A percentile compares a stretch with the other conserved stretches of the same genome.
Evolutionary conservation across 1,140 invertebrate species (phyloP).

Genomic region (Pachypeltis micranthus): DNA sequence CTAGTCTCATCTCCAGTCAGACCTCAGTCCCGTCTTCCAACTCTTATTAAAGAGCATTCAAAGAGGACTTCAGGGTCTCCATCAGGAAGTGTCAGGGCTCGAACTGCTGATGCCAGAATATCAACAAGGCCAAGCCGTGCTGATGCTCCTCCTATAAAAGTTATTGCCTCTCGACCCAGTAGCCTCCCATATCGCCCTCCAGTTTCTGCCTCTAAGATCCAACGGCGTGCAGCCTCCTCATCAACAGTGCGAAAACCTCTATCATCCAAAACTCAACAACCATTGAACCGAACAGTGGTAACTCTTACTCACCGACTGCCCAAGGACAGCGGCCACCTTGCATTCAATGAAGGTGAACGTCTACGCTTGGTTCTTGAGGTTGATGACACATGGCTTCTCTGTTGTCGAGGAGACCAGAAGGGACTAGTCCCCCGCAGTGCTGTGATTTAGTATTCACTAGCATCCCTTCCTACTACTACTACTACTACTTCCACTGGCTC

Average conservation of each 20-base stretch:
- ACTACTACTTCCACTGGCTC: background rate
- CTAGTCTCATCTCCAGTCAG: constrained; percentile 46
- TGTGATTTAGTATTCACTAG: constrained; percentile 40
- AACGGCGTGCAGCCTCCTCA: constrained; percentile 22
- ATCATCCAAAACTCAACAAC: background rate
- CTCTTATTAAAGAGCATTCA: constrained; percentile 21
- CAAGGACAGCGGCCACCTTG: constrained; percentile 62
- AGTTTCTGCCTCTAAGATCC: constrained; percentile 3
- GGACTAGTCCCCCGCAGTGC: constrained; percentile 62
- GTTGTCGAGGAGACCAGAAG: constrained; percentile 61
- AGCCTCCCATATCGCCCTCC: constrained; percentile 27
- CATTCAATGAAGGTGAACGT: constrained; percentile 62
- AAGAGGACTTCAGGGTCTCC: constrained; percentile 10
- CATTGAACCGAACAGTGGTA: constrained; percentile 37
- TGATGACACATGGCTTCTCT: constrained; percentile 62
- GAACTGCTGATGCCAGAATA: background rate
- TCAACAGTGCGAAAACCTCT: constrained; percentile 18
- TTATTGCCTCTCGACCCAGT: constrained; percentile 25
- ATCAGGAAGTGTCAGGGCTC: background rate
- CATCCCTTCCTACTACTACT: background rate
- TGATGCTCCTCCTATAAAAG: constrained; percentile 36
- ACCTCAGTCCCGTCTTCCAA: constrained; percentile 16
- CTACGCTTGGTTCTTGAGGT: constrained; percentile 61
- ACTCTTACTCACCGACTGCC: constrained; percentile 59
- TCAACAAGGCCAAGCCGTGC: constrained; percentile 43